These are phyloP conservation scores for Trichogramma pretiosum DNA, from an alignment of 1,140 invertebrate species.

Conservation along the genomic window DNA sequence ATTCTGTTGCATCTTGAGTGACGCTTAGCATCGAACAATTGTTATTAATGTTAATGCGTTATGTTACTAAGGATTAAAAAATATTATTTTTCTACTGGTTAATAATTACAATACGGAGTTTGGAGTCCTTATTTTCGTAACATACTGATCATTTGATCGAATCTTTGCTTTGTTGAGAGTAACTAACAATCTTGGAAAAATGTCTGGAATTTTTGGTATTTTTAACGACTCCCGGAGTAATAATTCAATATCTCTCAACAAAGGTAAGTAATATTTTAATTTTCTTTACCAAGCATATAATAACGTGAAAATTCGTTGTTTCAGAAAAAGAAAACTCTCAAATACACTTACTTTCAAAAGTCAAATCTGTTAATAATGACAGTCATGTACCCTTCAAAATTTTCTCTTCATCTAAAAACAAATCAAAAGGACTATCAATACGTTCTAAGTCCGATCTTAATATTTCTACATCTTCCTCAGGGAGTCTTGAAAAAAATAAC, in stretches of 20 bases:
- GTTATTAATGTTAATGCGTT: too few species aligned
- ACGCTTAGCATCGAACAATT: too few species aligned
- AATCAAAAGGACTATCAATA: slow-evolving; percentile 28
- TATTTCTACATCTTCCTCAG: slow-evolving; percentile 5
- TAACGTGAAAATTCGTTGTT: background rate
- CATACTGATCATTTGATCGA: too few species aligned
- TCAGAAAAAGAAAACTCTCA: slow-evolving; percentile 9
- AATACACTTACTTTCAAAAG: slow-evolving; percentile 6
- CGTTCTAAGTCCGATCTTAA: slow-evolving; percentile 28
- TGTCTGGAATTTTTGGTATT: slow-evolving; percentile 29
- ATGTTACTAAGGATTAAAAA: too few species aligned
- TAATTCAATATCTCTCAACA: background rate
- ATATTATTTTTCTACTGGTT: too few species aligned
- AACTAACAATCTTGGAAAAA: too few species aligned
- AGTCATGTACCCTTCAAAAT: slow-evolving; percentile 10
- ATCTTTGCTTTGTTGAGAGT: too few species aligned
- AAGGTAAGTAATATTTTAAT: slow-evolving; percentile 3
- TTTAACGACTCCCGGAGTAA: slow-evolving; percentile 10
- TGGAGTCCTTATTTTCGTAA: too few species aligned
- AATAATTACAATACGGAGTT: too few species aligned
- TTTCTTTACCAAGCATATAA: background rate
- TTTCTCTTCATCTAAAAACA: slow-evolving; percentile 1
- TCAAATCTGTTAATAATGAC: slow-evolving; percentile 9
- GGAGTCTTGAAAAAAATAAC: too few species aligned
- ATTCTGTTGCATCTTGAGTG: too few species aligned